phyloP scores from a whole-genome alignment of 1,140 invertebrate species.

The Philaenus spumarius region DNA sequence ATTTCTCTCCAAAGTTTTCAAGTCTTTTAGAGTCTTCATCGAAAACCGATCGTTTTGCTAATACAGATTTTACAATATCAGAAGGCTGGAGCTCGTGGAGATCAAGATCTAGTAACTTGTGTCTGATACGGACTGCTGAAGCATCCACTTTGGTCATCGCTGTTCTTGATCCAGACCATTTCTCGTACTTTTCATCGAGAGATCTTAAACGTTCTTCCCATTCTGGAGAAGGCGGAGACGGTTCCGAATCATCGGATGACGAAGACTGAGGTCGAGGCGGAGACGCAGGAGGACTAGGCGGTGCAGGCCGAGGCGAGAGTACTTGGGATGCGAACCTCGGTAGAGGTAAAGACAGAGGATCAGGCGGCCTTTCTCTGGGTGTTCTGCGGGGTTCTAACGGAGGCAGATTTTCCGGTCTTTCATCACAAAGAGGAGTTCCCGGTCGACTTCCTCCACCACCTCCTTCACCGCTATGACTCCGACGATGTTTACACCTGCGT shows the following conservation, averaged over 20 bases:
- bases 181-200: conserved; percentile 88
- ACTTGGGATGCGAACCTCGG: conserved; percentile 77
- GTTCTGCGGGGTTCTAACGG: conserved; percentile 59
- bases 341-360: conserved; percentile 69
- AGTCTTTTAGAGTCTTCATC: conserved; percentile 92
- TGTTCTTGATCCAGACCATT: conserved; percentile 67
- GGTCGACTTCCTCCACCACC: conserved; percentile 62
- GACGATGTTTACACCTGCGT: conserved; percentile 39
- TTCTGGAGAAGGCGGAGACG: conserved; percentile 37
- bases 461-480: conserved; percentile 44
- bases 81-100: conserved; percentile 78
- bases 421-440: conserved; percentile 76
- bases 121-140: conserved; percentile 48
- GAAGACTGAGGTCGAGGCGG: conserved; percentile 26
- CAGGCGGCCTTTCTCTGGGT: conserved; percentile 49
- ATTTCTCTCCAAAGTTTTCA: conserved; percentile 82
- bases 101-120: conserved; percentile 64
- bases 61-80: conserved; percentile 85
- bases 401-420: conserved; percentile 64
- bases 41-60: conserved; percentile 89
- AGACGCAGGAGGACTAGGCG: conserved; percentile 26
- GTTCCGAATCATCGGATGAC: conserved; percentile 37
- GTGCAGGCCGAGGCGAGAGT: conserved; percentile 25
- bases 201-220: conserved; percentile 77
- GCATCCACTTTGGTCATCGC: conserved; percentile 53